Evolutionary conservation across 2,113 vertebrate genomes (phyloP).

Genomic region (Oryzias melastigma): DNA sequence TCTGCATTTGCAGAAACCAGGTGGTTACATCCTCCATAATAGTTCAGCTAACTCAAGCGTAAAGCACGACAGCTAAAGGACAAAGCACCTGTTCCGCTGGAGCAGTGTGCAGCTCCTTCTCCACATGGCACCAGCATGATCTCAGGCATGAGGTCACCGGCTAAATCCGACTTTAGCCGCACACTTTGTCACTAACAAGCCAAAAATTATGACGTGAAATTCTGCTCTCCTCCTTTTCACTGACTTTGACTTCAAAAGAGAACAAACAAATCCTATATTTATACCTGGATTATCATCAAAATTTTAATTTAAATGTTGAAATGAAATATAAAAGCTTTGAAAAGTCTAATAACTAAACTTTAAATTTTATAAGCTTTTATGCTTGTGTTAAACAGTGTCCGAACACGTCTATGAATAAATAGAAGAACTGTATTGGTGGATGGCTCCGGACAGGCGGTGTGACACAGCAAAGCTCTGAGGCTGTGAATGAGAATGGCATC

Average conservation of each 20-base stretch:
- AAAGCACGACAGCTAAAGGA: slow-evolving; percentile 61
- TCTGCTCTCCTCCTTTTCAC: slow-evolving; percentile 7
- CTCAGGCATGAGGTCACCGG: slow-evolving; percentile 61
- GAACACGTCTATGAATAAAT: slow-evolving; percentile 26
- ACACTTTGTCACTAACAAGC: slow-evolving; percentile 47
- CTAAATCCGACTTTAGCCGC: slow-evolving; percentile 21
- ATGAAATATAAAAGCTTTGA: no score
- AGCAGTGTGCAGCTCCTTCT: slow-evolving; percentile 27
- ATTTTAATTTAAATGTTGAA: no score
- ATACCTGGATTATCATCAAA: no score
- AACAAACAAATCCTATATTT: no score
- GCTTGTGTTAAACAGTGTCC: neutral
- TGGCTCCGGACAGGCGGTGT: slow-evolving; percentile 35
- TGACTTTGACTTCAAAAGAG: no score
- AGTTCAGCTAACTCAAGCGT: slow-evolving; percentile 41
- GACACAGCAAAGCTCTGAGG: slow-evolving; percentile 28
- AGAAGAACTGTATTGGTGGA: slow-evolving; percentile 3
- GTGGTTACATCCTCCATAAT: slow-evolving; percentile 55
- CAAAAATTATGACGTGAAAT: slow-evolving; percentile 38
- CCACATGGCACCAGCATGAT: slow-evolving; percentile 45
- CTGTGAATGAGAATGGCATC: slow-evolving; percentile 57
- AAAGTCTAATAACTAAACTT: no score
- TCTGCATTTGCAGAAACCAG: slow-evolving; percentile 56
- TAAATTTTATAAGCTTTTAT: no score
- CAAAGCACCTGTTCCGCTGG: slow-evolving; percentile 73